Evolutionary conservation across 2,113 vertebrate genomes (phyloP).

Genomic region (Alectura lathami): DNA sequence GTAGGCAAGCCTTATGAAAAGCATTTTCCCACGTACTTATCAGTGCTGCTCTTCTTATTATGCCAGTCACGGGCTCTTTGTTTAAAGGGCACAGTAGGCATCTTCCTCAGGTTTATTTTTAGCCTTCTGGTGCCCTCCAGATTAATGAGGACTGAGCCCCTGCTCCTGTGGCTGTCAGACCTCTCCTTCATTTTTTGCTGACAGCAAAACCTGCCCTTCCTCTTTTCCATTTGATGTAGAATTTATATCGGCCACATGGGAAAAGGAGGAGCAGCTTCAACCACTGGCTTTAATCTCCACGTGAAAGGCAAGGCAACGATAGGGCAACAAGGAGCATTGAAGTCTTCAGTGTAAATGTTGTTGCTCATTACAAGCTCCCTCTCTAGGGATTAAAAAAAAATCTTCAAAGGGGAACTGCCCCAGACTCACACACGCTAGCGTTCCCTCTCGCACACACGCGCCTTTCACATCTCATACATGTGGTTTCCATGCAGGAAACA

Average conservation of each 20-base stretch:
- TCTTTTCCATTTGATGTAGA: conserved; percentile 69
- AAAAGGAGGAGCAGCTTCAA: conserved; percentile 61
- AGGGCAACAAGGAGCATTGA: conserved; percentile 54
- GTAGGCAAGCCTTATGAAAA: background rate
- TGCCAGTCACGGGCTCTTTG: background rate
- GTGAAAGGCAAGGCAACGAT: conserved; percentile 51
- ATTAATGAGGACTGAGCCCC: conserved; percentile 26
- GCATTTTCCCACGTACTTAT: background rate
- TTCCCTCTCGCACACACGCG: background rate
- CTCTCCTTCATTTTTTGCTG: conserved; percentile 48
- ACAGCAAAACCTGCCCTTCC: conserved; percentile 58
- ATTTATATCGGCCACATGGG: conserved; percentile 67
- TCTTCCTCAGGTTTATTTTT: background rate
- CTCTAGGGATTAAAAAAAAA: conserved; percentile 45
- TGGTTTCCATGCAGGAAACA: conserved; percentile 69
- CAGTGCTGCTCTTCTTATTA: background rate
- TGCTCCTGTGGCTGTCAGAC: conserved; percentile 39
- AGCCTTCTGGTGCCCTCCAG: background rate
- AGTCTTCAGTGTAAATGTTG: conserved; percentile 47
- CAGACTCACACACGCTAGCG: background rate
- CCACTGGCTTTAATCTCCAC: conserved; percentile 66
- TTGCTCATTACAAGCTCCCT: conserved; percentile 59
- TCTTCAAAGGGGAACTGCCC: conserved; percentile 60
- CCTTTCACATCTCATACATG: conserved; percentile 61
- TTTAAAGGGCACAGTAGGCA: conserved; percentile 18